These are phyloP conservation scores for Hormaphis cornu DNA, from an alignment of 1,140 invertebrate species.

Conservation along the genomic window DNA sequence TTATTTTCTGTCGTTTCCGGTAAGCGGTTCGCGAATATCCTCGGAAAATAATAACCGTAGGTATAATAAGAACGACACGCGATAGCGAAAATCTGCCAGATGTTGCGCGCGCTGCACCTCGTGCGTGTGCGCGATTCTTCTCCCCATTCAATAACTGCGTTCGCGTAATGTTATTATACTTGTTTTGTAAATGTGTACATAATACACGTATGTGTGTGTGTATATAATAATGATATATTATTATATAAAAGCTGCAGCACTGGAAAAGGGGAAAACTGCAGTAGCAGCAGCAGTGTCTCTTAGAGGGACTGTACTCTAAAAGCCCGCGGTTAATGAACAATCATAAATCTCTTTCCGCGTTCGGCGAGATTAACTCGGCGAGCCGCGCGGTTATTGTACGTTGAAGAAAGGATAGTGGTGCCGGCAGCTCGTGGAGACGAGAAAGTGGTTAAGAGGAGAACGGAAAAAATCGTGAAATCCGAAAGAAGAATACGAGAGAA, in stretches of 20 bases:
- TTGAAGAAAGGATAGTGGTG: constrained; percentile 29
- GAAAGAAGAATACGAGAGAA: no score
- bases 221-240: no score
- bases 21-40: not conserved
- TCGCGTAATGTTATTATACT: no score
- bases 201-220: not conserved
- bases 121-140: constrained; percentile 15
- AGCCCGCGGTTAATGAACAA: constrained; percentile 31
- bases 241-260: not conserved
- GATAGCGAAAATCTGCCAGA: constrained; percentile 26
- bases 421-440: no score
- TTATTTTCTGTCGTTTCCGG: constrained; percentile 29
- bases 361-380: constrained; percentile 21
- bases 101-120: constrained; percentile 9
- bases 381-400: not conserved
- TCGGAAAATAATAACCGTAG: constrained; percentile 5
- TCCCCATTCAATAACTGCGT: constrained; percentile 31
- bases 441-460: no score
- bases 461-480: no score
- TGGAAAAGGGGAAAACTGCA: constrained; percentile 29
- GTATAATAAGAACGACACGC: not conserved
- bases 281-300: no score
- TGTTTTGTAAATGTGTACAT: not conserved
- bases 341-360: constrained; percentile 32
- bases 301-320: constrained; percentile 28